Base-by-base conservation (phyloP, 2,113 vertebrate species). In the Epinephelus lanceolatus region DNA sequence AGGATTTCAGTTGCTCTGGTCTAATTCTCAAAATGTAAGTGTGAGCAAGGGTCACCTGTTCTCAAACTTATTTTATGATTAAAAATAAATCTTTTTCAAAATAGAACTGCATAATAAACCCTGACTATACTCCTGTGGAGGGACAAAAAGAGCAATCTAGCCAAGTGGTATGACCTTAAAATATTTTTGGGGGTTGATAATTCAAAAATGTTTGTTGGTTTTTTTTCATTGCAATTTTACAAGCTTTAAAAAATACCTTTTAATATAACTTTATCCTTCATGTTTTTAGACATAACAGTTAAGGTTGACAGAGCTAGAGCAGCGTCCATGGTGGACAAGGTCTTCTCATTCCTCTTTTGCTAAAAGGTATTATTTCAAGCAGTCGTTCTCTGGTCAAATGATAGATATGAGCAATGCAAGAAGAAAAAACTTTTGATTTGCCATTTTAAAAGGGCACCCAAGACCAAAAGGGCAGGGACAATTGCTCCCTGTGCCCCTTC, bases 361-460 rank as follows among this genome's bases (percentile, higher is more conserved):
- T 61, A 21, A 65, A 81, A 60, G 21, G 30, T 60, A 59, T 63
- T 18, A 47, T 45, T 59, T 69, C 1, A 60, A 51, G 10, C 27
- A 15, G n/a, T 25, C 17, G 33, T 14, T 87, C n/a, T 53, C 55
- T 69, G 17, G 45, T 63, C 45, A 67, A 80, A 49, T 12, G 25
- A 59, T 73, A 60, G 59, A 68, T 78, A 21, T 18, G 3, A 6
- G 53, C 15, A 51, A 67, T 19, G 3, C n/a, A 57, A 37, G 12
- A 17, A 42, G 5, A 57, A 66, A 75, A 55, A 80, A 0, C 0
- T 61, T 81, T 80, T 85, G 69, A 83, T 72, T 76, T 81, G 76
- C 73, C 84, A 87, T 88, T 90, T 91, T 33, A 55, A 90, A 88
- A 88, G 84, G 76, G 56, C 76, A 59, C n/a, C 14, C 10, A 60